Conservation (phyloP, 2,888 invertebrate species). For the Tetropium fuscum region DNA sequence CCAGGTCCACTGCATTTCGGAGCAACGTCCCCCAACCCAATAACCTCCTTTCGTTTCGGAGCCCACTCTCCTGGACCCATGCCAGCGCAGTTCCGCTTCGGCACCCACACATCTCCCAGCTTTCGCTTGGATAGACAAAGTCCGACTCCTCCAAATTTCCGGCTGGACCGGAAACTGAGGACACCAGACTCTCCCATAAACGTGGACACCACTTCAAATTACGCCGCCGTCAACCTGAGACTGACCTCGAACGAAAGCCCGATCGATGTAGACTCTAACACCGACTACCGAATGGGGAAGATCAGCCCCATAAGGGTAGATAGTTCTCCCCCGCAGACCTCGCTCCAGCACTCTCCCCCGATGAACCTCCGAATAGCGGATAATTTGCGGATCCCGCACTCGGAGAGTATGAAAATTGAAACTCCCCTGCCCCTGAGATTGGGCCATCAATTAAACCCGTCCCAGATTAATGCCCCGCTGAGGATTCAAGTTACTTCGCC, state of each 20-base stretch:
- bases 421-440: conserved; percentile 60
- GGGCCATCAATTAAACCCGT: conserved; percentile 47
- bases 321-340: conserved; percentile 46
- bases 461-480: conserved; percentile 59
- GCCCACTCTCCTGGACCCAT: conserved; percentile 66
- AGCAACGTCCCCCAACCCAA: conserved; percentile 57
- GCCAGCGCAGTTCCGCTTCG: conserved; percentile 65
- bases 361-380: conserved; percentile 61
- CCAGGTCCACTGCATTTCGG: conserved; percentile 61
- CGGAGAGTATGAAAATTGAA: conserved; percentile 52
- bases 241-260: conserved; percentile 55
- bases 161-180: conserved; percentile 51
- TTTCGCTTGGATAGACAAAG: conserved; percentile 54
- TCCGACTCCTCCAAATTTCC: conserved; percentile 55
- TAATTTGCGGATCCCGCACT: conserved; percentile 46
- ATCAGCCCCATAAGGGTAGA: conserved; percentile 57
- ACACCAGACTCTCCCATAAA: conserved; percentile 37
- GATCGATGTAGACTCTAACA: conserved; percentile 57
- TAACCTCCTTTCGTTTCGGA: conserved; percentile 64
- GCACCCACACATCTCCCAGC: conserved; percentile 57
- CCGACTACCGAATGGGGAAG: conserved; percentile 43
- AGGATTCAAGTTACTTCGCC: conserved; percentile 62
- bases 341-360: conserved; percentile 58
- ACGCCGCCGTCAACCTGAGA: conserved; percentile 51
- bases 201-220: conserved; percentile 53